phyloP scores from a whole-genome alignment of 2,888 invertebrate species.

The Barypeithes pellucidus region DNA sequence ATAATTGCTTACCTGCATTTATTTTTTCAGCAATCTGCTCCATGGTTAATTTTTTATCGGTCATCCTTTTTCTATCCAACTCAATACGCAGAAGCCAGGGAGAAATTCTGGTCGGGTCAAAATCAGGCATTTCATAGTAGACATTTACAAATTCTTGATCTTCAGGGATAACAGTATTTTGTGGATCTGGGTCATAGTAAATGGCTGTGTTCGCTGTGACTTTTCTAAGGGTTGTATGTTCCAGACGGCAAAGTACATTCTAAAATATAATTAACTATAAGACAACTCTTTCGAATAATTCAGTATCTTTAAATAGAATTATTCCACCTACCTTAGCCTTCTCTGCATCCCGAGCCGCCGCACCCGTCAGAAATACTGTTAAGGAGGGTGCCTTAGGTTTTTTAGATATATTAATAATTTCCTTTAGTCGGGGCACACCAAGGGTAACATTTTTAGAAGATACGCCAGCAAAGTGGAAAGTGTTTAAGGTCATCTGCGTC shows the following conservation, averaged over 20 bases:
- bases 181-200: constrained; percentile 99
- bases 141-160: constrained; percentile 99
- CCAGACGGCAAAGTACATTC: constrained; percentile 96
- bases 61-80: constrained; percentile 95
- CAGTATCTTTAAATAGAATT: not conserved
- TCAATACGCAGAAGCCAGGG: constrained; percentile 99
- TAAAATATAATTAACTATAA: not conserved
- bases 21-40: constrained; percentile 99
- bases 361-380: constrained; percentile 98
- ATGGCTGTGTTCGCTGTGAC: constrained; percentile 99
- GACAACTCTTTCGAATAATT: not conserved
- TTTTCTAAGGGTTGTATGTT: constrained; percentile 98
- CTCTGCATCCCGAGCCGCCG: constrained; percentile 98
- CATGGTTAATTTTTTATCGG: constrained; percentile 98
- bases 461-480: constrained; percentile 99
- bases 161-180: constrained; percentile 97
- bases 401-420: constrained; percentile 99
- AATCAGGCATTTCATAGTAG: constrained; percentile 99
- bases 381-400: constrained; percentile 99
- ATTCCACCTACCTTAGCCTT: constrained; percentile 83
- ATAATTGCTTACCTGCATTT: constrained; percentile 82
- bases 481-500: constrained; percentile 99
- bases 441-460: constrained; percentile 99
- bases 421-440: constrained; percentile 98
- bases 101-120: constrained; percentile 97